Evolutionary conservation across 2,113 vertebrate genomes (phyloP).

Genomic region (Sula dactylatra): DNA sequence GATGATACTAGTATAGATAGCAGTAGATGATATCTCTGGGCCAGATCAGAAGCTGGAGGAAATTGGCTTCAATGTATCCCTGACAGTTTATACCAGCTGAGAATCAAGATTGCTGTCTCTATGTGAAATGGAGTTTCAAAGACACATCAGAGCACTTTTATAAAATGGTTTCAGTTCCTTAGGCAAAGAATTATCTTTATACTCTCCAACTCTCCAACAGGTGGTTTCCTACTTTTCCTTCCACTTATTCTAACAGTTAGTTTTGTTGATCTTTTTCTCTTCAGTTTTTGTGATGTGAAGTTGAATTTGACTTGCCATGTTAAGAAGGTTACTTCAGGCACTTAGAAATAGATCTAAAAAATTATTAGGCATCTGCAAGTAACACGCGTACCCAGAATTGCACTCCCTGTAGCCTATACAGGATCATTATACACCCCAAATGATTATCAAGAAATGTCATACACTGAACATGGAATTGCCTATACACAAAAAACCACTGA

Average conservation of each 20-base stretch:
- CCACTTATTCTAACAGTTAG: background rate
- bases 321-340: conserved; percentile 5
- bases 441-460: background rate
- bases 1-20: background rate
- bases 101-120: conserved; percentile 26
- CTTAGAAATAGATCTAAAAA: background rate
- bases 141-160: background rate
- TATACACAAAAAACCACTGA: background rate
- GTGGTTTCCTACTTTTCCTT: conserved; percentile 23
- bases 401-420: background rate
- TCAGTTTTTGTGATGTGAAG: background rate
- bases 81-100: conserved; percentile 42
- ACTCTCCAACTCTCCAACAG: background rate
- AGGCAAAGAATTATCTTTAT: conserved; percentile 18
- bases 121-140: conserved; percentile 38
- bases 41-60: background rate
- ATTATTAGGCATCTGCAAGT: background rate
- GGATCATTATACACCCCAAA: background rate
- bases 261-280: conserved; percentile 38
- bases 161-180: conserved; percentile 34
- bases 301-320: conserved; percentile 1
- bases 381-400: background rate
- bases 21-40: background rate
- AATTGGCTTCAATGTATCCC: conserved; percentile 15
- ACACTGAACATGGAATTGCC: background rate